phyloP scores from a whole-genome alignment of 2,113 vertebrate genomes.

The Coptodon rendalli region DNA sequence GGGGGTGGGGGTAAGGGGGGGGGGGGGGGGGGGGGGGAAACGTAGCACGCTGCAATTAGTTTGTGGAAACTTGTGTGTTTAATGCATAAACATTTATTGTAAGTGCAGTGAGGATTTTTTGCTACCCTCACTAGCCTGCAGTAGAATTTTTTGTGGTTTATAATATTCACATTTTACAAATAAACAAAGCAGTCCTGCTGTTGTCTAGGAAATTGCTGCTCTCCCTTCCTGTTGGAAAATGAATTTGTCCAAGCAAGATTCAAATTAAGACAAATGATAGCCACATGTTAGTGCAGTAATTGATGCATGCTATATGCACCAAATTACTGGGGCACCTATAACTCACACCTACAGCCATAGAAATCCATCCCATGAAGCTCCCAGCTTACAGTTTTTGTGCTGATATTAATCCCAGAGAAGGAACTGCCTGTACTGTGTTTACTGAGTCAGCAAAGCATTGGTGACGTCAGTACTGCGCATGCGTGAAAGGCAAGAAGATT shows the following conservation, averaged over 20 bases:
- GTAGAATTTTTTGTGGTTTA: background rate
- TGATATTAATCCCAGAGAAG: background rate
- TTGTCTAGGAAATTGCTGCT: background rate
- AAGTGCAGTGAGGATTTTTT: background rate
- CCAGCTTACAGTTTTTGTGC: background rate
- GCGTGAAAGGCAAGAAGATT: accelerated
- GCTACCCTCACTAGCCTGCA: background rate
- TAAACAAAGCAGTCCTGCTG: background rate
- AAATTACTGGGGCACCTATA: background rate
- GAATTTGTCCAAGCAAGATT: background rate
- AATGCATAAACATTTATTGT: background rate
- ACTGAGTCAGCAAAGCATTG: background rate
- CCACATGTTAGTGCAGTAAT: background rate
- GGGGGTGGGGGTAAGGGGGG: too few species aligned
- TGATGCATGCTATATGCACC: background rate
- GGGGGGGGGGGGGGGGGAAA: accelerated
- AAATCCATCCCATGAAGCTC: background rate
- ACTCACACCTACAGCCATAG: background rate
- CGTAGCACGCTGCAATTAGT: background rate
- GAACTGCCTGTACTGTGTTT: background rate
- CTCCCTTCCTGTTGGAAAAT: background rate
- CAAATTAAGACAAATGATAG: background rate
- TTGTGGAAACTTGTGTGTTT: background rate
- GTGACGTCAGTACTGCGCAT: background rate
- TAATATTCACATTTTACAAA: background rate